Evolutionary conservation across 2,888 invertebrate species (phyloP).

Genomic region (Archips crataeganus): DNA sequence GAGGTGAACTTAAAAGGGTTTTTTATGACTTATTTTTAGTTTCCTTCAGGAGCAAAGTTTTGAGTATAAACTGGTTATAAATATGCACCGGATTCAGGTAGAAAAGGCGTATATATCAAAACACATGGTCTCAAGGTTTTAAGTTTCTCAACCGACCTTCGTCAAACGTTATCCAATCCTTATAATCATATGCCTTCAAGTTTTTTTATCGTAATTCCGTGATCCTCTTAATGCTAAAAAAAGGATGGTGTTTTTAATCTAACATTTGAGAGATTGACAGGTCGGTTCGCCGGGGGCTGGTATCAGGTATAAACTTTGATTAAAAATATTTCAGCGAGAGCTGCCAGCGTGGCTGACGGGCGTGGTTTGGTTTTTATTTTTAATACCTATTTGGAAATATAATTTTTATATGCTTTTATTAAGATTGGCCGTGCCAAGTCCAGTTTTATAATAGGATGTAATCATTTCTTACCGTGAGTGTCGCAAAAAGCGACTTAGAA

Average conservation of each 20-base stretch:
- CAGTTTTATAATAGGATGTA: no score
- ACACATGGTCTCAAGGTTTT: slow-evolving; percentile 55
- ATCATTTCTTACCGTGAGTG: no score
- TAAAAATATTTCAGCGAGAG: slow-evolving; percentile 83
- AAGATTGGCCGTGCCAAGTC: no score
- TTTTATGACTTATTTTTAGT: no score
- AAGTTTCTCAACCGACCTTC: slow-evolving; percentile 75
- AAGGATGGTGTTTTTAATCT: slow-evolving; percentile 84
- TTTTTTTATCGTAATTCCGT: slow-evolving; percentile 73
- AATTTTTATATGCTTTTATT: slow-evolving; percentile 4
- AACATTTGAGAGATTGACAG: slow-evolving; percentile 85
- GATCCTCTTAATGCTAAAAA: slow-evolving; percentile 82
- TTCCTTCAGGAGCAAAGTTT: no score
- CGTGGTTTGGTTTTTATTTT: slow-evolving; percentile 51
- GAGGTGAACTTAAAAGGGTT: no score
- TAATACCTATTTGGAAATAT: slow-evolving; percentile 38
- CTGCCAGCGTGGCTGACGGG: slow-evolving; percentile 46
- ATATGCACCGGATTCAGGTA: slow-evolving; percentile 29
- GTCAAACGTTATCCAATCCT: slow-evolving; percentile 82
- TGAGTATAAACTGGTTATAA: background rate
- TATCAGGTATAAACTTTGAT: slow-evolving; percentile 83
- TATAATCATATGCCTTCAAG: slow-evolving; percentile 75
- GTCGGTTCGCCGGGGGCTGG: slow-evolving; percentile 71
- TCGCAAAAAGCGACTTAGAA: no score
- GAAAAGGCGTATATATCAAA: slow-evolving; percentile 43